A percentile compares a stretch with the other conserved stretches of the same genome.
Evolutionary conservation across 2,797 vertebrate species (phyloP).

Genomic region (Avahi laniger): DNA sequence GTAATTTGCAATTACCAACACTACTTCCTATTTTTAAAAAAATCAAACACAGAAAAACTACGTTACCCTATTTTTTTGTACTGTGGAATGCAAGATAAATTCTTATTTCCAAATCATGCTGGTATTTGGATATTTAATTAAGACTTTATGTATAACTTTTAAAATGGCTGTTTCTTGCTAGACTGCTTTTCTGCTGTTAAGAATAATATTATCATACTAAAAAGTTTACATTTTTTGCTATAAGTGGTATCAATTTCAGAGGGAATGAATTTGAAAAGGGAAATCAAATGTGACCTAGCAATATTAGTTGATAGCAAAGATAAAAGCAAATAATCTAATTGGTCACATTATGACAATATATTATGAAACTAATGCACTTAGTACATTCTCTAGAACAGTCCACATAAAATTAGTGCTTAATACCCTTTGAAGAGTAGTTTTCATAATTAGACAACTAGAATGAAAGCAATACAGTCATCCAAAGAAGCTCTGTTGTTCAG

Average conservation of each 20-base stretch:
- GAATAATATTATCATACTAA: constrained; percentile 9
- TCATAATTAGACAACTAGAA: constrained; percentile 42
- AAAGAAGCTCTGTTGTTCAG: neutral
- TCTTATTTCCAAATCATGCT: constrained; percentile 31
- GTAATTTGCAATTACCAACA: constrained; percentile 27
- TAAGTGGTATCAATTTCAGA: constrained; percentile 31
- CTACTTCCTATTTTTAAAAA: neutral
- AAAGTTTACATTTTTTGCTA: neutral
- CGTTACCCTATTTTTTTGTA: constrained; percentile 20
- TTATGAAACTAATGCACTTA: constrained; percentile 30
- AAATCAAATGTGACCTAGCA: constrained; percentile 50
- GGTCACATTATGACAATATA: constrained; percentile 40
- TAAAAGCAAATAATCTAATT: constrained; percentile 7
- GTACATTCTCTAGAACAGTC: constrained; percentile 19
- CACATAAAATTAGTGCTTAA: constrained; percentile 47
- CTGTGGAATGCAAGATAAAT: constrained; percentile 37
- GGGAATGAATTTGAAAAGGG: constrained; percentile 8
- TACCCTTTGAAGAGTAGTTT: constrained; percentile 33
- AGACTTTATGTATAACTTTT: constrained; percentile 10
- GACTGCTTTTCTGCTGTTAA: neutral
- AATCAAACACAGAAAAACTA: neutral
- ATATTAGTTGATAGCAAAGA: constrained; percentile 33
- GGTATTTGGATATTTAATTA: constrained; percentile 28
- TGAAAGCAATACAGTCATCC: constrained; percentile 33
- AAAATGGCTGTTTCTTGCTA: constrained; percentile 6